phyloP scores from a whole-genome alignment of 1,140 invertebrate species.

The Episyrphus balteatus region DNA sequence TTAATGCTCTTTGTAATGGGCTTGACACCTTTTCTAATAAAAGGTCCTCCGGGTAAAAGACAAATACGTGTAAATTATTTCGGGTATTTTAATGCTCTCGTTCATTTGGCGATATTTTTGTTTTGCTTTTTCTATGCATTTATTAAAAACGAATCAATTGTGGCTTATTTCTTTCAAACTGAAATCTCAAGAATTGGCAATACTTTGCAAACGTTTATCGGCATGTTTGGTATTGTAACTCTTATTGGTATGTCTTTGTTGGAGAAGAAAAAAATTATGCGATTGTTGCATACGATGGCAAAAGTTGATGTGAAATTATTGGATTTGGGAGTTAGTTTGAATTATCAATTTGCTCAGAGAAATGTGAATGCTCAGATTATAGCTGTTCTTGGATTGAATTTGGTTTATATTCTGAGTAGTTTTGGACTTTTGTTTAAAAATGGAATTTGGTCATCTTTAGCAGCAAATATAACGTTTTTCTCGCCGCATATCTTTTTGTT shows the following conservation, averaged over 20 bases:
- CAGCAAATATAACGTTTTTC: constrained; percentile 28
- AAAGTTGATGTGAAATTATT: constrained; percentile 16
- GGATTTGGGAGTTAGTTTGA: constrained; percentile 21
- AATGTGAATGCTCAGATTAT: constrained; percentile 16
- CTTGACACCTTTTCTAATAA: constrained; percentile 22
- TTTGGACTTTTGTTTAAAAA: constrained; percentile 22
- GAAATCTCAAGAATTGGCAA: constrained; percentile 29
- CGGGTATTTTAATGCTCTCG: constrained; percentile 22
- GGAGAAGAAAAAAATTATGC: constrained; percentile 8
- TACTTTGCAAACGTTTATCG: constrained; percentile 28
- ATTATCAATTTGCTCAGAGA: constrained; percentile 24
- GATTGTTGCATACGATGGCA: constrained; percentile 18
- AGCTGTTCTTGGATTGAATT: constrained; percentile 15
- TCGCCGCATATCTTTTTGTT: constrained; percentile 28
- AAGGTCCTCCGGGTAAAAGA: constrained; percentile 6
- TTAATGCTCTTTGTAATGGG: constrained; percentile 26
- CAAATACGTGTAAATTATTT: constrained; percentile 18
- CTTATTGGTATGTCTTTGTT: constrained; percentile 12
- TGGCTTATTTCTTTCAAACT: constrained; percentile 31
- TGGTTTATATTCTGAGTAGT: constrained; percentile 21
- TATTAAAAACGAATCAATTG: constrained; percentile 27
- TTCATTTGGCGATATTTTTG: constrained; percentile 27
- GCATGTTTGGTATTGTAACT: constrained; percentile 24
- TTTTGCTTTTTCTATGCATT: constrained; percentile 26
- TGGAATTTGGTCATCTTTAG: constrained; percentile 22